Base-by-base conservation (phyloP, 2,113 vertebrate genomes). In the Microtus montanus region DNA sequence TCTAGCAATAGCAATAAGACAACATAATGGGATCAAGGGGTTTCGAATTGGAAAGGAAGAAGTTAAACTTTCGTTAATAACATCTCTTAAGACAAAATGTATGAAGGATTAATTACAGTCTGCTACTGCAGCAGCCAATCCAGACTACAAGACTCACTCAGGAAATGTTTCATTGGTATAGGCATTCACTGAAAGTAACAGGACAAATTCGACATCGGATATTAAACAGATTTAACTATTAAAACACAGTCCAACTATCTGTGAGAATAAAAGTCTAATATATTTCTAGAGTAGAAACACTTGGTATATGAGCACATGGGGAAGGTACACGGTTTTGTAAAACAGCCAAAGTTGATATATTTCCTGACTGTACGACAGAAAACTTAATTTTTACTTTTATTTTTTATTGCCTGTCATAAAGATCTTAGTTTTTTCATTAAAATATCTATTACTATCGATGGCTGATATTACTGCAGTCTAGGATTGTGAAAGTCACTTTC, bases 401-500 rank as follows among this genome's bases (percentile, higher is more conserved):
- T 86, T 58, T 70, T 30, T 38, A 66, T 20, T 66, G 41, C 74
- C 8, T 68, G 17, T 83, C 26, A 38, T 35, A 91, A 22, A 52
- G 0, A 47, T 88, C 35, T 35, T 85, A 68, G 47, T 89, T 58
- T 89, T 87, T 77, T 86, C 74, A 92, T 88, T 89, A 63, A 3
- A 68, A 12, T 90, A 79, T 88, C 28, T 13, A 64, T 87, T 83
- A 87, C 4, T 38, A 49, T 73, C 89, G 58, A 82, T 58, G 70
- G 64, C 15, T 71, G 47, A 82, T 87, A 94, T 91, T 78, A 54
- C n/a, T 92, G 38, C 24, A 86, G 61, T 44, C 49, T 90, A 78
- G 83, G 73, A 91, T 58, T 87, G 96, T 84, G 44, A 89, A 94
- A 96, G 63, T 96, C 4, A 93, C 66, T 93, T 97, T 93, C 17